Evolutionary conservation across 2,113 vertebrate genomes (phyloP).

Genomic region (Pagrus major): DNA sequence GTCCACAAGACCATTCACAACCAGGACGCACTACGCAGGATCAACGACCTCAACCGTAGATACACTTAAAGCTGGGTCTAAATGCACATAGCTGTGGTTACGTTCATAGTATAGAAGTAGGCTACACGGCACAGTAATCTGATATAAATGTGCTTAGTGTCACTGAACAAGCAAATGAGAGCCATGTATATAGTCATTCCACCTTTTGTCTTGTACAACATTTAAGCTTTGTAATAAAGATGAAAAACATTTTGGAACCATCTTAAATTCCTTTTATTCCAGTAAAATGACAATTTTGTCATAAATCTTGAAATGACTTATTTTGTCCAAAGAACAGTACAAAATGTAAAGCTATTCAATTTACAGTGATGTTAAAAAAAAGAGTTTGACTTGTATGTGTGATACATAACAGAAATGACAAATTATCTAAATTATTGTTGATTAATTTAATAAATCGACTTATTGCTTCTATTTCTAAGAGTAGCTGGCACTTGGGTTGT

Average conservation of each 20-base stretch:
- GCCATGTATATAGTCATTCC: neutral
- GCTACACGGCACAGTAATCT: neutral
- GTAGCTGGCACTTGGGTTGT: too few species aligned
- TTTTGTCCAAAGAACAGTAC: neutral
- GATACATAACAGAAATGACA: neutral
- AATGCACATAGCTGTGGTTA: neutral
- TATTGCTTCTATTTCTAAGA: too few species aligned
- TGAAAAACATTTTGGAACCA: too few species aligned
- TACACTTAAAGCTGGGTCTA: constrained; percentile 53
- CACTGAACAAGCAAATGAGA: neutral
- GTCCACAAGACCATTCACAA: constrained; percentile 84
- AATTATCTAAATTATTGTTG: neutral
- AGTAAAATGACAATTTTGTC: neutral
- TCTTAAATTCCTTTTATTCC: neutral
- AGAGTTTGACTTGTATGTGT: neutral
- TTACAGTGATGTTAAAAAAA: neutral
- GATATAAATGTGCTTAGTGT: neutral
- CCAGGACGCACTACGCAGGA: constrained; percentile 81
- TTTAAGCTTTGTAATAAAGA: constrained; percentile 15
- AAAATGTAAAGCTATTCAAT: neutral
- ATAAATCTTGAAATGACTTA: neutral
- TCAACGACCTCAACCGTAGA: constrained; percentile 80
- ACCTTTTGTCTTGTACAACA: neutral
- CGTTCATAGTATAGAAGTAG: neutral
- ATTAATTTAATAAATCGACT: neutral